These are phyloP conservation scores for Nyctibius bracteatus DNA, from an alignment of 2,113 vertebrate species.

Conservation along the genomic window DNA sequence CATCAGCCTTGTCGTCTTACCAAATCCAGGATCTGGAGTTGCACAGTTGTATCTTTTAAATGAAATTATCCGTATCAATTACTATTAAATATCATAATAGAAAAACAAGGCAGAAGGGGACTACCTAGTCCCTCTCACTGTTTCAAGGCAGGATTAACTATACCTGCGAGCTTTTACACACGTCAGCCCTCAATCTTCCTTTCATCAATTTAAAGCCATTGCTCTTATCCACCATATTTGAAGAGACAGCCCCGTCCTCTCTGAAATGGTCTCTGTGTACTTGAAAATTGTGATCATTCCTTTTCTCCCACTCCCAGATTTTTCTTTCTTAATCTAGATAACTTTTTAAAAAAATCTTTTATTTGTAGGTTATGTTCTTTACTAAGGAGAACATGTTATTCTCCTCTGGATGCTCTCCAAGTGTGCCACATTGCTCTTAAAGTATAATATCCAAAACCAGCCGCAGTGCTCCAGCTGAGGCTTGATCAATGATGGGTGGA, in stretches of 20 bases:
- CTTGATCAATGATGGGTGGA: slow-evolving; percentile 24
- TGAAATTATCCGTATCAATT: background rate
- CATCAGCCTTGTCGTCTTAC: background rate
- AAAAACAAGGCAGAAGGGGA: background rate
- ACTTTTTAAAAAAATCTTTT: background rate
- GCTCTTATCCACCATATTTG: background rate
- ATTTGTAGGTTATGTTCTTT: slow-evolving; percentile 13
- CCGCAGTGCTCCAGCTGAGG: slow-evolving; percentile 37
- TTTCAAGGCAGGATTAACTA: background rate
- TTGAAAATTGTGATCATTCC: background rate
- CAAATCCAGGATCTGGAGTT: background rate
- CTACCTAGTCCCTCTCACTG: background rate
- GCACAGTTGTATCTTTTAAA: background rate
- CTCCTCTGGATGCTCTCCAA: slow-evolving; percentile 42
- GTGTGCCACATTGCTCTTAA: slow-evolving; percentile 38
- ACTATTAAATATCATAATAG: background rate
- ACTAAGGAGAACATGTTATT: background rate
- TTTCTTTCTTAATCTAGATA: background rate
- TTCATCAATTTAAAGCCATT: background rate
- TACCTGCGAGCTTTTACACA: background rate
- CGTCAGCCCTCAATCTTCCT: background rate
- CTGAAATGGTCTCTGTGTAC: background rate
- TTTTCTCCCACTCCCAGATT: background rate
- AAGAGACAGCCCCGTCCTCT: background rate
- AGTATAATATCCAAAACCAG: slow-evolving; percentile 12